Base-by-base conservation (phyloP, 2,113 vertebrate species). In the Pangasianodon gigas region DNA sequence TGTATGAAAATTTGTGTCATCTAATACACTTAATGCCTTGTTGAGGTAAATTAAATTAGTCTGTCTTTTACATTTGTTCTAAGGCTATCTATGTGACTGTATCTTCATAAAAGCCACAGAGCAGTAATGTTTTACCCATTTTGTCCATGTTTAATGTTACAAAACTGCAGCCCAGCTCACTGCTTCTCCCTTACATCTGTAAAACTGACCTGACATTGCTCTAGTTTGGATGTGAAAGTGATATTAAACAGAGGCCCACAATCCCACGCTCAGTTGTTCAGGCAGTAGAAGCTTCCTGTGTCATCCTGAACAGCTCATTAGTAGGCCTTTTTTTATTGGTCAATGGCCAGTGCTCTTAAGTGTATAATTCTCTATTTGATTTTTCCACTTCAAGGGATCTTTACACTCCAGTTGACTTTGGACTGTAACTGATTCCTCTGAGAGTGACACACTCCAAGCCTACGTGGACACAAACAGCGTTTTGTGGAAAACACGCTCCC, bases 161-260 rank as follows among this genome's bases (percentile, higher is more conserved):
- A 82, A 84, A 75, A 74, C 65, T 67, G 46, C 19, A 6, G 65
- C 62, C 14, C 37, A 24, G 74, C n/a, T 80, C 86, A 80, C 74
- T 80, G 19, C 16, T 62, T n/a, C 75, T 88, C 21, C 6, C 8
- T 41, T 24, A 69, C 16, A 81, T 51, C 58, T 82, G 37, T 85
- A 54, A 32, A 60, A 29, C 26, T 51, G 44, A 90, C 92, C 86
- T 89, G 80, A 90, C 91, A 93, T 91, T 91, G 56, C 84, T 93
- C 82, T 90, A 91, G 91, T 91, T 85, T 91, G 90, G 84, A 84
- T 80, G 62, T 82, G 90, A 90, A 32, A 79, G 89, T 91, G 88
- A 90, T 32, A 58, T 88, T 89, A 69, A 92, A 56, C 91, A 93
- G 88, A 88, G 84, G 8, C 58, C 48, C n/a, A 60, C 65, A 83